Base-by-base conservation (phyloP, 2,797 vertebrate genomes). In the Pseudomugil gertrudae region DNA sequence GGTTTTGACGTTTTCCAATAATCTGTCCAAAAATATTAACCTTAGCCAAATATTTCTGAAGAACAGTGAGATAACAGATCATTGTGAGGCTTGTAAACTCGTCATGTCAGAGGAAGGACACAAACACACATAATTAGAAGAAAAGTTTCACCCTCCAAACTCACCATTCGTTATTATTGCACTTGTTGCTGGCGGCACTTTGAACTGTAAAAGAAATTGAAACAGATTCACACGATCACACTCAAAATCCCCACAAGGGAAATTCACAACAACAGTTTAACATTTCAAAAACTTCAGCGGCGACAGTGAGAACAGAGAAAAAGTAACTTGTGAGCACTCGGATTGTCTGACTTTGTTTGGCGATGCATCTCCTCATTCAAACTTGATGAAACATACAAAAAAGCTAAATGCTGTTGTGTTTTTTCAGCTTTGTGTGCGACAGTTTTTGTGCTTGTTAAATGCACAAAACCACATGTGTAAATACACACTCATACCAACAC, bases 121-220 rank as follows among this genome's bases (percentile, higher is more conserved):
- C 5, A 19, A n/a, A 21, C 43, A 45, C 19, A 40, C 27, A 50
- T 26, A 13, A 38, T 29, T 1, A 33, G 29, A 55, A 50, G 17
- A 35, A 24, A 23, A 30, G 17, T 7, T 19, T 40, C 21, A 21
- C 35, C 29, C n/a, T 19, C 47, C 7, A 27, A 54, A 90, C 96
- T 96, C 93, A 99, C 97, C 97, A 62, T 99, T 99, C 74, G 98
- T 99, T 88, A 99, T 99, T 83, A 99, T 98, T 9, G 98, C 98
- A 86, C 96, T 99, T 80, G 96, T 99, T 74, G 96, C 96, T 84
- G 98, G 92, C 73, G 96, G 95, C 79, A 99, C 97, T 94, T 98
- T 99, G 91, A 99, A 99, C 98, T 99, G 89, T 74, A 36, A 62
- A 74, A 57, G 63, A 19, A 85, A 88, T 74, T 66, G 40, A 60